phyloP scores from a whole-genome alignment of 2,797 vertebrate genomes.

The Oophaga sylvatica region DNA sequence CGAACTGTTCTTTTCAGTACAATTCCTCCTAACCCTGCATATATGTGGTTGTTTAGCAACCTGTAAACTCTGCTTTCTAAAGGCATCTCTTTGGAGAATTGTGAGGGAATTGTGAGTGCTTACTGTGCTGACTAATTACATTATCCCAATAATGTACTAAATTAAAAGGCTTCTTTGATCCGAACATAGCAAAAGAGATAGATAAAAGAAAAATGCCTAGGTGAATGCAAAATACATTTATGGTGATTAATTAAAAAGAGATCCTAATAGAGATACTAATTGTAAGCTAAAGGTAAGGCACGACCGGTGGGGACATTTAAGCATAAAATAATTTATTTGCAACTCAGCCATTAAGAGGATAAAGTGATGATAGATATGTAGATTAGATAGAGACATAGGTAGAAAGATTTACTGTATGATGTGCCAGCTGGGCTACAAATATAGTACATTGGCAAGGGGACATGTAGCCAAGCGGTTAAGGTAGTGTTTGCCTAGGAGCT shows the following conservation, averaged over 20 bases:
- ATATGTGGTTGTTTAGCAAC: slow-evolving; percentile 46
- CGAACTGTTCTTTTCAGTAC: slow-evolving; percentile 1
- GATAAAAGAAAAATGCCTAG: slow-evolving; percentile 46
- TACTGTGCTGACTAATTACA: slow-evolving; percentile 51
- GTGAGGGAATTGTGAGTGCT: slow-evolving; percentile 11
- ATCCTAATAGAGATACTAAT: slow-evolving; percentile 50
- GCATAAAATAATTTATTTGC: slow-evolving; percentile 18
- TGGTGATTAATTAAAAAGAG: slow-evolving; percentile 52
- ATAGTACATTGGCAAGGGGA: too few species aligned
- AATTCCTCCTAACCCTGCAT: neutral
- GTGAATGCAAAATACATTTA: slow-evolving; percentile 41
- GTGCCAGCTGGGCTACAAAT: too few species aligned
- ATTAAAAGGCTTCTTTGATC: slow-evolving; percentile 50
- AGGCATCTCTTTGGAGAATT: slow-evolving; percentile 37
- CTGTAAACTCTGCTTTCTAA: slow-evolving; percentile 11
- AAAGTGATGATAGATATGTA: neutral
- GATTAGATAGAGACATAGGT: neutral
- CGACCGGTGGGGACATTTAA: neutral
- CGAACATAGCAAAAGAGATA: slow-evolving; percentile 27
- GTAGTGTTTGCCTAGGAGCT: too few species aligned
- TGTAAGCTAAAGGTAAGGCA: slow-evolving; percentile 27
- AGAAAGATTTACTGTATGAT: neutral
- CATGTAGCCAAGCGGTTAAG: too few species aligned
- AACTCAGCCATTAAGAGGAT: neutral
- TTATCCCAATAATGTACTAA: slow-evolving; percentile 47